Evolutionary conservation across 2,113 vertebrate species (phyloP), one percentile per base, ranked within the genome.

Genomic region (Anthoscopus minutus): DNA sequence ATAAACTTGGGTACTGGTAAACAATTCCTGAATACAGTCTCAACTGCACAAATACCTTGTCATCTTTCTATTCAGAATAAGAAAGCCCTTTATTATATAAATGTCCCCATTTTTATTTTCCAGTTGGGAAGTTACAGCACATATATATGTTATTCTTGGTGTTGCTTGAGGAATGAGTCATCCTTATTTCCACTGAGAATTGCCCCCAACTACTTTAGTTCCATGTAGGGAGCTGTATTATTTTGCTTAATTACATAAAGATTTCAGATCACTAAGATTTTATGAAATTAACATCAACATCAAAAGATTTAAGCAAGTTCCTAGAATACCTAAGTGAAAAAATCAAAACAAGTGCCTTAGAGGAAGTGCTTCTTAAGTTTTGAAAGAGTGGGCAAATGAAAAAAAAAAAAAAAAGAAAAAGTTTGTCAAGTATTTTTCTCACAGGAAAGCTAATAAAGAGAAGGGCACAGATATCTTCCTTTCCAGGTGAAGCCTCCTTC

Each of bases 241-340:
- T 92, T 97, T 93, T 94, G 85, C 93, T 86, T 93, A 96, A 95
- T 94, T 96, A 67, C 71, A 92, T 92, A 88, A 95, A 94, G 72
- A 88, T 94, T 94, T 92, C 71, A 86, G 67, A 92, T 93, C 89
- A 71, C 67, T 80, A 78, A 74, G 88, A 90, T 92, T 92, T 95
- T 92, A 81, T 67, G 42, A 58, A 94, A 81, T 95, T 92, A 96
- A 80, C 85, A 67, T 50, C 92, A 85, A 92, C 14, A 48, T 87
- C 78, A 94, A 95, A 93, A 85, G 78, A 91, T 89, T 96, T 93
- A 92, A 91, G 83, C 2, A 25, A 88, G 66, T 94, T 96, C 87
- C 76, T 94, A 62, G 89, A 93, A 92, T 94, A 70, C 84, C 47
- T 91, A 65, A 95, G 74, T 78, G 66, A 88, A 95, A 70, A 91